Base-by-base conservation (phyloP, 53 echinoderm and acorn worm genomes). In the Holothuria scabra region DNA sequence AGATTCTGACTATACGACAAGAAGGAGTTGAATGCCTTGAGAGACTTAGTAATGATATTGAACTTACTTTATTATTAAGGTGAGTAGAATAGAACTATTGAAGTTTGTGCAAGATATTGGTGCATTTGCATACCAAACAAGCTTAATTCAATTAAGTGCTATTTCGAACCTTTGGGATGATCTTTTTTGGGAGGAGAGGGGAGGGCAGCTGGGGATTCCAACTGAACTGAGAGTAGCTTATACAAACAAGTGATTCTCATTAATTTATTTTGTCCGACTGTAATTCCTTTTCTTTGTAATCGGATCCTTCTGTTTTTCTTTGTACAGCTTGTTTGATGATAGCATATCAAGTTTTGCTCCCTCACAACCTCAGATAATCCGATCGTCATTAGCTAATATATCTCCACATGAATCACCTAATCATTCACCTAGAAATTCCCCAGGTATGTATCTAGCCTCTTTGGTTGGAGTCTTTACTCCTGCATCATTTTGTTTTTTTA, bases 281-380 rank as follows among this genome's bases (percentile, higher is more conserved):
- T 18, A 14, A 6, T 31, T 29, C 33, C 28, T 71, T 37, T 14
- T 52, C 16, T 0, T 18, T 1, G 3, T 52, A 61, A 52, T 52
- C 11, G 14, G 52, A 41, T 52, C 8, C 18, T 52, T 52, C 3
- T 52, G 4, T 52, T 52, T 52, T 3, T 4, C 25, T 16, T 52
- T 56, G 20, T 22, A 26, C 56, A 97, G 97, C 87, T 85, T 97
- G 57, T 97, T 97, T 86, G 93, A 99, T 74, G 95, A 99, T 29
- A 90, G 91, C 64, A 95, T 99, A 32, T 88, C 90, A 87, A 95
- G 90, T 74, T 99, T 95, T 66, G 89, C 91, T 58, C 94, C 99
- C 11, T 87, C 75, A 63, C 85, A 83, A 23, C 79, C 80, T 13
- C 91, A 89, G 59, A 72, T 87, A 64, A 79, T 92, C 28, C 66